A percentile compares a stretch with the other conserved stretches of the same genome.
Conservation (phyloP, 2,888 invertebrate genomes). For the Malacosoma neustria region DNA sequence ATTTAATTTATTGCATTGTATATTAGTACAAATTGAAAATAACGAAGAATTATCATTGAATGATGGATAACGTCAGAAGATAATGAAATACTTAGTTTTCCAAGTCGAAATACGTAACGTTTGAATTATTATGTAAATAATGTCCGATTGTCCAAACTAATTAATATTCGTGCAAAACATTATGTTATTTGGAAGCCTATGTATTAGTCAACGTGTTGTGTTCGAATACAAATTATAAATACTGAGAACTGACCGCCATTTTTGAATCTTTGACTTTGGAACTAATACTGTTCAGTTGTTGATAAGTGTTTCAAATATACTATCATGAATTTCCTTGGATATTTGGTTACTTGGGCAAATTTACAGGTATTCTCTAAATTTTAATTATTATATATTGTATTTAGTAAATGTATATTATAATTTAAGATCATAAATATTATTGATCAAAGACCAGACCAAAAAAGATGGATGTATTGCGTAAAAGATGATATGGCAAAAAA, state of each 20-base stretch:
- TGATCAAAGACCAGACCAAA: no score
- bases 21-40: no score
- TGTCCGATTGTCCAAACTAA: slow-evolving; percentile 7
- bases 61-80: neutral
- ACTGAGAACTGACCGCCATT: slow-evolving; percentile 14
- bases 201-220: slow-evolving; percentile 19
- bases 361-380: slow-evolving; percentile 34
- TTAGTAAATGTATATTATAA: no score
- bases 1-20: no score
- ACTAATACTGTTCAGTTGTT: neutral
- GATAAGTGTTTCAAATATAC: neutral
- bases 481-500: no score
- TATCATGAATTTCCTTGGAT: slow-evolving; percentile 25
- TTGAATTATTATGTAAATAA: neutral
- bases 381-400: no score
- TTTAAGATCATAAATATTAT: no score
- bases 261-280: neutral
- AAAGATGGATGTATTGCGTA: no score
- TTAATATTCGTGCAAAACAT: slow-evolving; percentile 34
- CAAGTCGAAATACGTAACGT: neutral
- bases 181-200: slow-evolving; percentile 1
- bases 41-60: no score
- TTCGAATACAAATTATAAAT: slow-evolving; percentile 38
- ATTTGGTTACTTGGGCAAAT: slow-evolving; percentile 28
- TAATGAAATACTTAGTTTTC: neutral